phyloP scores from a whole-genome alignment of 2,113 vertebrate species.

The Haplotaxodon microlepis region DNA sequence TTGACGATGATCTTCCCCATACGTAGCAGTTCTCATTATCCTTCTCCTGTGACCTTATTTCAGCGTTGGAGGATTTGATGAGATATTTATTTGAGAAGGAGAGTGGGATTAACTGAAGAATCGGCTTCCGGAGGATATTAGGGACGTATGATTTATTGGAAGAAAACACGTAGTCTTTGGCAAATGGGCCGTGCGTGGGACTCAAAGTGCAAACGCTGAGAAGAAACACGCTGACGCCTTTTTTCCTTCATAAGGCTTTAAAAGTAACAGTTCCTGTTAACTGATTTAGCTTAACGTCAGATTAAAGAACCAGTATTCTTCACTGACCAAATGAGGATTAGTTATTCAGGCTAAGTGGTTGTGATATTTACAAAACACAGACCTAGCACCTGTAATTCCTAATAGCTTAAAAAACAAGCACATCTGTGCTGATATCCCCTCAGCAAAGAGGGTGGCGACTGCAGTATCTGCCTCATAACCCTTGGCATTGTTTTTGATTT shows the following conservation, averaged over 20 bases:
- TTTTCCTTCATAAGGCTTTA: neutral
- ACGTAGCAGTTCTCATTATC: constrained; percentile 53
- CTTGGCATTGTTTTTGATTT: neutral
- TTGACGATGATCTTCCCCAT: constrained; percentile 29
- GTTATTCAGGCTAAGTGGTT: neutral
- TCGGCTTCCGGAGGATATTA: neutral
- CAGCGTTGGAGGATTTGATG: constrained; percentile 49
- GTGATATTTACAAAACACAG: neutral
- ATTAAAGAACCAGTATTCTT: neutral
- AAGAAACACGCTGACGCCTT: neutral
- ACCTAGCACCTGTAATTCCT: neutral
- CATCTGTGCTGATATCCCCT: neutral
- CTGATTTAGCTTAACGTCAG: neutral
- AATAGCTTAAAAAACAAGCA: neutral
- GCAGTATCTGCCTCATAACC: neutral
- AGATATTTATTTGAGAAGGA: constrained; percentile 44
- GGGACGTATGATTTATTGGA: neutral
- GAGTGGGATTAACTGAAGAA: constrained; percentile 33
- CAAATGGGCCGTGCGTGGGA: neutral
- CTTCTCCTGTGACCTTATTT: constrained; percentile 59
- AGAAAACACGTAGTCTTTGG: neutral
- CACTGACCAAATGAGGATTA: neutral
- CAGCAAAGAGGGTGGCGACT: neutral
- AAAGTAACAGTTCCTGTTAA: neutral
- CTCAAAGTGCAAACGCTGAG: neutral